These are phyloP conservation scores for Eupithecia dodoneata DNA, from an alignment of 2,888 invertebrate species.

Conservation along the genomic window DNA sequence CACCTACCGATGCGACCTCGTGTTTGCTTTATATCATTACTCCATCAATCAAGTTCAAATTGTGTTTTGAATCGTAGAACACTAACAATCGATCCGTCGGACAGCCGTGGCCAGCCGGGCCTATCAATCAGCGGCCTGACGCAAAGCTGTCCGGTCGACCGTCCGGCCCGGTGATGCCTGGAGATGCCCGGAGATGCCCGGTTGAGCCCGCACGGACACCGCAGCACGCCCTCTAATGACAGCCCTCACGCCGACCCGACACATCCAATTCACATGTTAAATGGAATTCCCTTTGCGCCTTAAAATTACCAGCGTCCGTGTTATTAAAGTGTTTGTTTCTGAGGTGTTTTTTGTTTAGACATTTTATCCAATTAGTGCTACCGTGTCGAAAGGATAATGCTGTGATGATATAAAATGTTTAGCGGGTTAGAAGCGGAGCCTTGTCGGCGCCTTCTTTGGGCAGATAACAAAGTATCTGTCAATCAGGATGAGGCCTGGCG, in stretches of 20 bases:
- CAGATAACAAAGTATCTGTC: slow-evolving; percentile 49
- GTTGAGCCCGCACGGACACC: slow-evolving; percentile 27
- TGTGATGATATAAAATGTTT: slow-evolving; percentile 77
- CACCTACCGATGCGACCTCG: slow-evolving; percentile 65
- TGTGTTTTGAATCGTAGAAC: slow-evolving; percentile 79
- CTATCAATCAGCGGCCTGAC: slow-evolving; percentile 75
- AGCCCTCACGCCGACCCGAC: slow-evolving; percentile 72
- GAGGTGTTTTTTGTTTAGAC: slow-evolving; percentile 75
- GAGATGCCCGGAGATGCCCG: slow-evolving; percentile 28
- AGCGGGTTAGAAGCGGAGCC: slow-evolving; percentile 77
- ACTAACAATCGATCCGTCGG: slow-evolving; percentile 73
- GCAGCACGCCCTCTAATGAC: slow-evolving; percentile 65
- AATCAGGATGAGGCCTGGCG: slow-evolving; percentile 31
- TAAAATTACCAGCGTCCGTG: slow-evolving; percentile 74
- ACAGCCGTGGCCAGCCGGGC: slow-evolving; percentile 57
- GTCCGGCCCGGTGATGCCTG: slow-evolving; percentile 40
- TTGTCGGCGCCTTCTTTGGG: slow-evolving; percentile 61
- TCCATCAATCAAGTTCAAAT: slow-evolving; percentile 82
- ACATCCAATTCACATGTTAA: slow-evolving; percentile 83
- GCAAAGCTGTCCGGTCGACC: slow-evolving; percentile 55
- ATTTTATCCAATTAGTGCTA: slow-evolving; percentile 84
- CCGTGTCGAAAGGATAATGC: slow-evolving; percentile 84
- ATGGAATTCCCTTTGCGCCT: slow-evolving; percentile 81
- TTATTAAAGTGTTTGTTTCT: slow-evolving; percentile 83
- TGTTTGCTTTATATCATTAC: slow-evolving; percentile 83